phyloP scores from a whole-genome alignment of 37 sponge, comb jelly and placozoan genomes.

The Spongilla lacustris region DNA sequence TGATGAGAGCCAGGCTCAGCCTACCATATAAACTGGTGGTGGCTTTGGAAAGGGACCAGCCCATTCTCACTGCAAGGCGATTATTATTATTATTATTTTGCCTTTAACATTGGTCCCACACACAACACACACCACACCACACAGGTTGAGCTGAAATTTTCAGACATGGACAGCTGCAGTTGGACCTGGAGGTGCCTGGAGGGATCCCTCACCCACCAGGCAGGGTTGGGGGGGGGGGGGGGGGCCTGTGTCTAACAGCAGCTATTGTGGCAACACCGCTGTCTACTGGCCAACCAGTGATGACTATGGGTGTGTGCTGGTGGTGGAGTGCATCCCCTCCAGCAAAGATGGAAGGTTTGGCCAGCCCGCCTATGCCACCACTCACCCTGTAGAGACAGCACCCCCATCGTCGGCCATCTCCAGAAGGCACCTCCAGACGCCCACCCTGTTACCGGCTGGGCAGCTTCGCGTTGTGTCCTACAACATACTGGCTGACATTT shows the following conservation, averaged over 20 bases:
- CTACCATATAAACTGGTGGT: no score
- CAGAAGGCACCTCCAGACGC: slow-evolving; percentile 51
- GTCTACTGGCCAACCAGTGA: slow-evolving; percentile 64
- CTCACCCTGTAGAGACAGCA: slow-evolving; percentile 9
- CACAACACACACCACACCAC: no score
- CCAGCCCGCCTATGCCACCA: neutral
- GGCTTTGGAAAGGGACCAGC: no score
- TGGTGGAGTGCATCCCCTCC: slow-evolving; percentile 67
- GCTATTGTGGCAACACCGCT: neutral
- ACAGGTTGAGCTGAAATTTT: slow-evolving; percentile 68
- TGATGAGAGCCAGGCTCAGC: no score
- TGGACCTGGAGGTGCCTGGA: slow-evolving; percentile 77
- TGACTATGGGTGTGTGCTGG: slow-evolving; percentile 52
- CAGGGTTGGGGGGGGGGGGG: no score
- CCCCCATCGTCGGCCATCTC: slow-evolving; percentile 6
- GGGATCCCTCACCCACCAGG: no score
- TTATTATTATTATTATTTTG: no score
- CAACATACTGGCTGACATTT: slow-evolving; percentile 82
- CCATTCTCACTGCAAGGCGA: no score
- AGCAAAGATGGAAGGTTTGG: slow-evolving; percentile 15
- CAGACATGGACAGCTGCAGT: slow-evolving; percentile 20
- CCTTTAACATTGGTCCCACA: no score
- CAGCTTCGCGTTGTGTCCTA: slow-evolving; percentile 82
- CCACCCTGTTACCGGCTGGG: slow-evolving; percentile 15
- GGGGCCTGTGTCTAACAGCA: neutral